Evolutionary conservation across 2,888 invertebrate genomes (phyloP).

Genomic region (Campoplex nolae): DNA sequence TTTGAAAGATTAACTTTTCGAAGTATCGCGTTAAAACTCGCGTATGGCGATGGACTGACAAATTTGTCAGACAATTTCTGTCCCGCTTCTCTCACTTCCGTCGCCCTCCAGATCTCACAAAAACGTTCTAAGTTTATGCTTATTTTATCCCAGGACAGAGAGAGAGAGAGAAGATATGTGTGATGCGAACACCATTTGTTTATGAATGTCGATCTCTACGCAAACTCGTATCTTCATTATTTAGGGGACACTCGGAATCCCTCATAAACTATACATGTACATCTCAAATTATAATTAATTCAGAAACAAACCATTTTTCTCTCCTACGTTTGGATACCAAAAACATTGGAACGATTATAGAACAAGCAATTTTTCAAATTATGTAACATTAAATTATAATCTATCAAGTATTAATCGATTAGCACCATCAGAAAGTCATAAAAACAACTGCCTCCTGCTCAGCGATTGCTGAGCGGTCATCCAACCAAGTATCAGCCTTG

Average conservation of each 20-base stretch:
- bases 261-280: not conserved
- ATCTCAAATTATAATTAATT: not conserved
- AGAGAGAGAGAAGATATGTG: conserved; percentile 1
- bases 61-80: conserved; percentile 71
- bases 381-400: too few species aligned
- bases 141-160: conserved; percentile 44
- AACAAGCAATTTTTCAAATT: not conserved
- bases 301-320: not conserved
- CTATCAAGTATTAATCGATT: too few species aligned
- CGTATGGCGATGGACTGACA: conserved; percentile 73
- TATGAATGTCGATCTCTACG: not conserved
- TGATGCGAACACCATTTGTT: not conserved
- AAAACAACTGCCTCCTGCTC: too few species aligned
- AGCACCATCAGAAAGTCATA: too few species aligned
- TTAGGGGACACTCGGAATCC: not conserved
- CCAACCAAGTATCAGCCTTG: too few species aligned
- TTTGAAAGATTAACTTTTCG: not conserved
- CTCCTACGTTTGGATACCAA: not conserved
- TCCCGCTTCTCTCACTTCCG: conserved; percentile 65
- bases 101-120: conserved; percentile 62
- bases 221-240: not conserved
- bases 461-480: too few species aligned
- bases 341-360: not conserved
- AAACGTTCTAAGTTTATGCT: conserved; percentile 45
- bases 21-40: conserved; percentile 64